Conservation (phyloP, 2,113 vertebrate genomes). For the Dicentrarchus labrax region DNA sequence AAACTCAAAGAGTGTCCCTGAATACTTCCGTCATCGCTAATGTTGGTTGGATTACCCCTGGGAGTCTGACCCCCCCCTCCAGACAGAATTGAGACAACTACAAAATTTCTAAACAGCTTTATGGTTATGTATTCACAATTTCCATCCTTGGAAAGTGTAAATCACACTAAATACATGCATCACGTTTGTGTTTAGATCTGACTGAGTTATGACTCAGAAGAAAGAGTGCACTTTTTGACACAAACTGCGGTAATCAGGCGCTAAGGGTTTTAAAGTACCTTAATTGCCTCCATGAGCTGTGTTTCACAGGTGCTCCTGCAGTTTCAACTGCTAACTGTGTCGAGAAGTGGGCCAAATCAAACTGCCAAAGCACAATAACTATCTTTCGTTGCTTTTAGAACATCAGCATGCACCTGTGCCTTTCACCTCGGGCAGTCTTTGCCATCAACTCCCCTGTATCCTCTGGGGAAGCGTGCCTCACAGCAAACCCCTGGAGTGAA, state of each 20-base stretch:
- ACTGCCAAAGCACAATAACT: not conserved
- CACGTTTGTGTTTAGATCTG: not conserved
- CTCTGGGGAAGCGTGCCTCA: not conserved
- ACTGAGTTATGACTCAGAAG: not conserved
- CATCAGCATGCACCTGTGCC: not conserved
- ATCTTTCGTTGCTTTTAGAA: not conserved
- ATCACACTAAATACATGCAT: not conserved
- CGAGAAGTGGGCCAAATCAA: not conserved
- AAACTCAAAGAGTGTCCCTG: not conserved
- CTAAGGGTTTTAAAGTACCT: not conserved
- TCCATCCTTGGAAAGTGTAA: not conserved
- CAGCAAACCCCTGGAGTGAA: not conserved
- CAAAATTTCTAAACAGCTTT: not conserved
- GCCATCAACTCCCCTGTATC: not conserved
- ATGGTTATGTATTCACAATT: not conserved
- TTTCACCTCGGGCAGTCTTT: not conserved
- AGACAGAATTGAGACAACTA: not conserved
- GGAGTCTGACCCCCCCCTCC: no score
- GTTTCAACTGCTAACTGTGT: not conserved
- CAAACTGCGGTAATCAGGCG: not conserved
- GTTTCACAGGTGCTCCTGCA: not conserved
- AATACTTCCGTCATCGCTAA: not conserved
- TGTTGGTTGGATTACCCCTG: constrained; percentile 4
- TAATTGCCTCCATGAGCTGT: not conserved
- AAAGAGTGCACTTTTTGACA: not conserved